Evolutionary conservation across 1,140 invertebrate genomes (phyloP), one percentile per base, ranked within the genome.

Genomic region (Drosophila grimshawi): DNA sequence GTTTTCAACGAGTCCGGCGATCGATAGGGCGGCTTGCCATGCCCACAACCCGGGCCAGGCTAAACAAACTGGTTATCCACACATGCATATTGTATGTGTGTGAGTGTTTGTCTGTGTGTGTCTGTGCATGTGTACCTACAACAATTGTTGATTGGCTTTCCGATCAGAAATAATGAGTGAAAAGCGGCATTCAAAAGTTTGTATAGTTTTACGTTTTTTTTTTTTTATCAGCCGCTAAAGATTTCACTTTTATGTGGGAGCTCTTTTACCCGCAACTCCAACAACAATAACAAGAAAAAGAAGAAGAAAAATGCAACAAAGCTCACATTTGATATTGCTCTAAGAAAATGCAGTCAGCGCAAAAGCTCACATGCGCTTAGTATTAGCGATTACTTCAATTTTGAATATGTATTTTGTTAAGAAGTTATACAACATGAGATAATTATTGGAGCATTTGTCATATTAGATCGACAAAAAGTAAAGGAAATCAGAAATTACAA

Each of bases 201-300:
- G 59, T 64, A 69, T 51, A n/a, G 11, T 59, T 53, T 33, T 43
- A 46, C 53, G 29, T 72, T 69, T 46, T 64, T 46, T 33, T 57
- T 85, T 80, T 85, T 85, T 85, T 85, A 85, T 86, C 75, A 66
- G 69, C 56, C 19, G n/a, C 37, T 43, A 48, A 61, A 88, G 79
- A 88, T 86, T 86, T 86, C 83, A 88, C 82, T 86, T 86, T 86
- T 86, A 75, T 48, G 74, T 48, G 81, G 78, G 77, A 52, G 81
- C 19, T 45, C 46, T 57, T 45, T 60, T 33, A 53, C 32, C 59
- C 59, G 45, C 46, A 8, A 35, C 48, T 56, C 39, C 11, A 45
- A 56, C 39, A 43, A 43, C n/a, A 43, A n/a, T 10, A 43, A 19
- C 1, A 19, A 19, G 19, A 19, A 19, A 19, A 19, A 19, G 19